Conservation (phyloP, 1,140 invertebrate species). For the Venturia canescens region DNA sequence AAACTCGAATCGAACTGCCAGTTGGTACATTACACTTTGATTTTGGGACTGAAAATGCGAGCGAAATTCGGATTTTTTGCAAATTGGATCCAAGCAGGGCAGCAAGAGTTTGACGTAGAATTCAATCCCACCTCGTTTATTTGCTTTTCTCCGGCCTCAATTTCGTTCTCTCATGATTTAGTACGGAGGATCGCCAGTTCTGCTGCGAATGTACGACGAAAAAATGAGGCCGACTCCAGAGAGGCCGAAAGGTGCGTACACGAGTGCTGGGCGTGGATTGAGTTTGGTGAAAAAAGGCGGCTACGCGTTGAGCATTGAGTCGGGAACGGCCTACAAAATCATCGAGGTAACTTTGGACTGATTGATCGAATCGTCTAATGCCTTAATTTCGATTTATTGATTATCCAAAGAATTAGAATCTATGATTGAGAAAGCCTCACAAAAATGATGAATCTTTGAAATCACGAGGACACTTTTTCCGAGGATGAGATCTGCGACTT, state of each 20-base stretch:
- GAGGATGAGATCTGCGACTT: constrained; percentile 79
- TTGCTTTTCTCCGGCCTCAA: neutral
- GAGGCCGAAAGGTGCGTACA: constrained; percentile 29
- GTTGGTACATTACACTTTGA: too few species aligned
- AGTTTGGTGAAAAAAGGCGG: constrained; percentile 68
- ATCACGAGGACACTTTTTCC: constrained; percentile 39
- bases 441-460: neutral
- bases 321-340: constrained; percentile 76
- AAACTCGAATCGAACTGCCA: too few species aligned
- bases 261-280: constrained; percentile 70
- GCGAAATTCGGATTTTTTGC: too few species aligned
- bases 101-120: too few species aligned
- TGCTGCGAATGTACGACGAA: constrained; percentile 74
- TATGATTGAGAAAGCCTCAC: too few species aligned
- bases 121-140: too few species aligned
- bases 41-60: too few species aligned
- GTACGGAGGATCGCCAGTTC: neutral
- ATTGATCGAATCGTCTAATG: neutral
- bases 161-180: neutral
- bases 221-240: constrained; percentile 67
- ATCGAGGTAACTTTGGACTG: constrained; percentile 65
- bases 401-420: neutral
- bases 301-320: constrained; percentile 76
- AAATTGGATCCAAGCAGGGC: too few species aligned
- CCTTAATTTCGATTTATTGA: constrained; percentile 47